Conservation (phyloP, 2,113 vertebrate genomes). For the Calyptommatus sinebrachiatus region DNA sequence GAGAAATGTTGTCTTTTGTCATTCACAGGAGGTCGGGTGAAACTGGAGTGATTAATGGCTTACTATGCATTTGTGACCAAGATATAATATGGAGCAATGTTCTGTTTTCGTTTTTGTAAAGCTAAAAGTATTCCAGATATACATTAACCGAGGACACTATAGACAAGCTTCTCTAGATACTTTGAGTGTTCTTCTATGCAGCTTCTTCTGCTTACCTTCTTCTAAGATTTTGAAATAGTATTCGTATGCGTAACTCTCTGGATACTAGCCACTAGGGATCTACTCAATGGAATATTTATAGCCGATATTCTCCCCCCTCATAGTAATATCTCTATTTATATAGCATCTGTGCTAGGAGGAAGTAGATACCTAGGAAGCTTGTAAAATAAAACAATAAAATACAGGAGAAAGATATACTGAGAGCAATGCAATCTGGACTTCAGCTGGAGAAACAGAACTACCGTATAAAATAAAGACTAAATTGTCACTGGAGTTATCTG, state of each 20-base stretch:
- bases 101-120: too few species aligned
- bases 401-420: not conserved
- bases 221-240: not conserved
- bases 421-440: not conserved
- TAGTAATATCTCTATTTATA: conserved; percentile 13
- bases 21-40: too few species aligned
- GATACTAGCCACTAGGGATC: not conserved
- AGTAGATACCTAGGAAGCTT: not conserved
- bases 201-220: too few species aligned
- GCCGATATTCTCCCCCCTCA: not conserved
- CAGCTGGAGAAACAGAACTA: not conserved
- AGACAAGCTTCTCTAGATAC: not conserved
- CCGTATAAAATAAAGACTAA: not conserved
- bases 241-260: not conserved
- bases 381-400: not conserved
- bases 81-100: too few species aligned
- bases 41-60: too few species aligned
- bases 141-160: not conserved
- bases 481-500: not conserved
- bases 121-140: too few species aligned
- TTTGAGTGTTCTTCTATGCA: not conserved
- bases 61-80: too few species aligned
- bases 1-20: too few species aligned
- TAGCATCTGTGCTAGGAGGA: not conserved
- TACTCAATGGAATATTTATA: not conserved